These are phyloP conservation scores for Pomacea maculata DNA, from an alignment of 1,140 invertebrate genomes.

Conservation along the genomic window DNA sequence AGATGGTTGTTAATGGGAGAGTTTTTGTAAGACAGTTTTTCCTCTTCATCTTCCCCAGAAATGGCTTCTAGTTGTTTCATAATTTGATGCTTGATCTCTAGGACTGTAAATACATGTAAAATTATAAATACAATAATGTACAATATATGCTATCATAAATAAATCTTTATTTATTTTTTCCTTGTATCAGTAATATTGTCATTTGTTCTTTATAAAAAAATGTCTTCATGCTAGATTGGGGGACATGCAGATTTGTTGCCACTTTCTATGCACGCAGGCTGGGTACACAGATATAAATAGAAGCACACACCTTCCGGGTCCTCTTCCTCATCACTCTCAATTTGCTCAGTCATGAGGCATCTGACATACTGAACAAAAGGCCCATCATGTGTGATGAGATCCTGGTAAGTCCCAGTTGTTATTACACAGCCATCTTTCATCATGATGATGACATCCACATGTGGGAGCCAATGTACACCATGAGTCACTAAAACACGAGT, in stretches of 20 bases:
- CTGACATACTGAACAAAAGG: constrained; percentile 61
- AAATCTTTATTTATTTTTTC: background rate
- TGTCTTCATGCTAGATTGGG: too few relatives aligned
- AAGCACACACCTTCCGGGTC: constrained; percentile 46
- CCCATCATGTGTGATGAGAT: constrained; percentile 58
- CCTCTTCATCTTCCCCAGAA: constrained; percentile 37
- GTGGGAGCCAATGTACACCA: constrained; percentile 63
- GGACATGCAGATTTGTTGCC: too few relatives aligned
- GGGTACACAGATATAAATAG: background rate
- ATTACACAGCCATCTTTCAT: constrained; percentile 59
- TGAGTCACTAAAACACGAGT: constrained; percentile 60
- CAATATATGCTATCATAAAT: background rate
- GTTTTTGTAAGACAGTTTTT: background rate
- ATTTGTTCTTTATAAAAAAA: background rate
- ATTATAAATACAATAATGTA: background rate
- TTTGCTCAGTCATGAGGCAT: constrained; percentile 41
- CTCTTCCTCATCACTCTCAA: constrained; percentile 38
- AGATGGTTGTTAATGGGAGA: background rate
- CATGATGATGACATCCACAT: constrained; percentile 71
- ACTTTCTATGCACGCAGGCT: too few relatives aligned
- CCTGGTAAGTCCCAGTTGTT: constrained; percentile 61
- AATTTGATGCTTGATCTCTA: constrained; percentile 39
- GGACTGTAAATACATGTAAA: constrained; percentile 24
- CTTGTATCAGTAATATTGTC: background rate
- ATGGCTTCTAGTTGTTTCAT: constrained; percentile 40